Evolutionary conservation across 2,797 vertebrate genomes (phyloP).

Genomic region (Tadarida brasiliensis): DNA sequence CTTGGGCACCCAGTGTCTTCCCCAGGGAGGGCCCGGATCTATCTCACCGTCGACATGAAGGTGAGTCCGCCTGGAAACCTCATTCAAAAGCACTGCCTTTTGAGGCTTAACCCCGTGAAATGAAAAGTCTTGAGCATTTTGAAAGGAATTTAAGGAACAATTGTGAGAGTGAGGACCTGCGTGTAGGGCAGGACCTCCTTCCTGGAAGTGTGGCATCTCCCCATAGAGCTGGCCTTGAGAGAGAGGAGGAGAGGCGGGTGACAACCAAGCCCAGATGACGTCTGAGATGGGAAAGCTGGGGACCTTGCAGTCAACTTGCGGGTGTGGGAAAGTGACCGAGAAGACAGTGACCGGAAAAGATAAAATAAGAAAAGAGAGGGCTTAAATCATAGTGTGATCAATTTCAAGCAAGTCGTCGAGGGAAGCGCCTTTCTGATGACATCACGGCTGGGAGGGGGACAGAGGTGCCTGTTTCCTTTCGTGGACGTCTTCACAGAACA

Average conservation of each 20-base stretch:
- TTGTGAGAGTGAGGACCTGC: no score
- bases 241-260: background rate
- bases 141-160: background rate
- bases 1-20: rapidly evolving
- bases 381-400: rapidly evolving
- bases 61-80: background rate
- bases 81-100: no score
- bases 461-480: no score
- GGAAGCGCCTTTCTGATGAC: background rate
- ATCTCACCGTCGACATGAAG: background rate
- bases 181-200: background rate
- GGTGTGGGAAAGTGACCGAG: background rate
- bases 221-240: background rate
- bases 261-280: rapidly evolving
- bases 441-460: rapidly evolving
- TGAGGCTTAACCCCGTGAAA: background rate
- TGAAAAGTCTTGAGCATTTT: background rate
- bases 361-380: background rate
- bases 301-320: background rate
- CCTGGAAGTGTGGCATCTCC: background rate
- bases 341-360: background rate
- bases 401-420: background rate
- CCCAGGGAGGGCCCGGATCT: background rate
- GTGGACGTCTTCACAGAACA: background rate
- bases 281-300: background rate